Conservation (phyloP, 64 coral and sea anemone genomes). For the Dendrophyllia cribrosa region DNA sequence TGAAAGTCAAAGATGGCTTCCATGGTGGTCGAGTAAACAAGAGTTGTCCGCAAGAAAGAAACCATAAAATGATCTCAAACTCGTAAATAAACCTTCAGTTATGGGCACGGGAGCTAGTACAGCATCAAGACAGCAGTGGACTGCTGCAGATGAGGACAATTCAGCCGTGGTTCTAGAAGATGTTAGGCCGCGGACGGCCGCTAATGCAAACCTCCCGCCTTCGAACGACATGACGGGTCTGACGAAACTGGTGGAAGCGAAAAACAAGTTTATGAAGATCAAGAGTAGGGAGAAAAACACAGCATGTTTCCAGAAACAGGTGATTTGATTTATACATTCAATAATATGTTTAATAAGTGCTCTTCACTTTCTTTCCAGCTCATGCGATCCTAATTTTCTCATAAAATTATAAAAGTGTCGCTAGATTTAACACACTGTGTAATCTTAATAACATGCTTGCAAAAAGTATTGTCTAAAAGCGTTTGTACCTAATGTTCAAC, state of each 20-base stretch:
- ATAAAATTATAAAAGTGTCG: too few species aligned
- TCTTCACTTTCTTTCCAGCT: too few species aligned
- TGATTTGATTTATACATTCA: constrained; percentile 3
- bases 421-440: too few species aligned
- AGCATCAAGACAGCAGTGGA: constrained; percentile 76
- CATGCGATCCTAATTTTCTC: too few species aligned
- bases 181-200: constrained; percentile 30
- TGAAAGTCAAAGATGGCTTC: constrained; percentile 64
- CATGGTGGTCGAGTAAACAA: constrained; percentile 74
- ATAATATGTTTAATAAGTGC: not conserved
- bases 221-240: constrained; percentile 81
- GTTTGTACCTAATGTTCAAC: too few species aligned
- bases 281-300: constrained; percentile 87
- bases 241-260: constrained; percentile 91
- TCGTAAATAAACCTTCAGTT: not conserved
- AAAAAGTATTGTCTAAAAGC: too few species aligned
- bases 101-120: constrained; percentile 83
- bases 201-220: constrained; percentile 46
- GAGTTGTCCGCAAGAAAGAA: not conserved
- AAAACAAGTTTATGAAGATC: constrained; percentile 93
- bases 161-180: constrained; percentile 28
- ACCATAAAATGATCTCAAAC: constrained; percentile 6
- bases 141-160: constrained; percentile 70
- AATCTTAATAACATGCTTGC: too few species aligned
- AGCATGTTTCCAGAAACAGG: constrained; percentile 77